phyloP scores from a whole-genome alignment of 2,113 vertebrate genomes.

The Actenoides hombroni region DNA sequence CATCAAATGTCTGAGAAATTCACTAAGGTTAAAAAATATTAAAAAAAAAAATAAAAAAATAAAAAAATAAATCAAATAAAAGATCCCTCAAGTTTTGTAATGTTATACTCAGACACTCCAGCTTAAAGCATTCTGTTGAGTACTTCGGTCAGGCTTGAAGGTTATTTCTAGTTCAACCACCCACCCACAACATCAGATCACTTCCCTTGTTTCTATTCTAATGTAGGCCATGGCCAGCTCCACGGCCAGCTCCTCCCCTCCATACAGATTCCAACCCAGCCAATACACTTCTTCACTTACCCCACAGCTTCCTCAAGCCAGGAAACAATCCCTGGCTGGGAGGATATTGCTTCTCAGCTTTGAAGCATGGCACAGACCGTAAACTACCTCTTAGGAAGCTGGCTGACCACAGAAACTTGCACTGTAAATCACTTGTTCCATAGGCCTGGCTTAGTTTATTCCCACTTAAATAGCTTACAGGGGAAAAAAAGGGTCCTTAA shows the following conservation, averaged over 20 bases:
- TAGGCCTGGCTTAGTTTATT: not conserved
- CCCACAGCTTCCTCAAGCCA: not conserved
- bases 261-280: not conserved
- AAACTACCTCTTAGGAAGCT: not conserved
- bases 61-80: no score
- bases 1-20: not conserved
- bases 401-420: not conserved
- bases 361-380: not conserved
- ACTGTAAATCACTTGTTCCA: not conserved
- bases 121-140: not conserved
- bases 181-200: not conserved
- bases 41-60: rapidly evolving
- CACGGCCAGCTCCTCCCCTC: not conserved
- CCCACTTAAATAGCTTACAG: not conserved
- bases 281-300: not conserved
- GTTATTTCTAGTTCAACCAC: conserved; percentile 10
- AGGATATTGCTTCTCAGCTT: not conserved
- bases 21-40: not conserved
- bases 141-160: not conserved
- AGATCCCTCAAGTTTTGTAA: not conserved
- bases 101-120: not conserved
- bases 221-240: not conserved
- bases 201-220: conserved; percentile 8
- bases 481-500: not conserved
- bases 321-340: not conserved